Evolutionary conservation across 2,113 vertebrate genomes (phyloP).

Genomic region (Sisor rabdophorus): DNA sequence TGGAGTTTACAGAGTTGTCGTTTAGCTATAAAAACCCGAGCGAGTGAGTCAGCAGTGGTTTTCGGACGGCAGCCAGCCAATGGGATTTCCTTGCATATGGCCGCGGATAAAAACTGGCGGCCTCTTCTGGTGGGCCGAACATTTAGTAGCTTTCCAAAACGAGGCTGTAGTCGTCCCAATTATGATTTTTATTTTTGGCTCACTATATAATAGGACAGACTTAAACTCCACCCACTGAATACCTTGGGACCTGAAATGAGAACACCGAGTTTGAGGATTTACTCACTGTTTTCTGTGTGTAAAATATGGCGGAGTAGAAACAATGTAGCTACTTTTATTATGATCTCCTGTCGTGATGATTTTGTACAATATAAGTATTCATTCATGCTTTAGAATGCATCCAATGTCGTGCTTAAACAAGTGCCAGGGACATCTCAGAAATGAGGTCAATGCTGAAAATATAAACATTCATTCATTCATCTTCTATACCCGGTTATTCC

Average conservation of each 20-base stretch:
- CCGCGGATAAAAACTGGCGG: background rate
- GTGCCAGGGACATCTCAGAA: too few species aligned
- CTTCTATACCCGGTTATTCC: too few species aligned
- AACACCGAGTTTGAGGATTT: background rate
- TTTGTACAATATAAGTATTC: too few species aligned
- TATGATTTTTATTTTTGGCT: background rate
- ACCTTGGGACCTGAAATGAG: slow-evolving; percentile 21
- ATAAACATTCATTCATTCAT: too few species aligned
- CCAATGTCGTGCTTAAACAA: too few species aligned
- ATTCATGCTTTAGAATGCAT: too few species aligned
- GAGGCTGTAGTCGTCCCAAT: slow-evolving; percentile 1
- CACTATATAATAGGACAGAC: slow-evolving; percentile 8
- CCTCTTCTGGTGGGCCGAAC: background rate
- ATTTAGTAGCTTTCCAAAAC: background rate
- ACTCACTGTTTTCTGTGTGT: background rate
- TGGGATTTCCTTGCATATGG: background rate
- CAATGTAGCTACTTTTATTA: too few species aligned
- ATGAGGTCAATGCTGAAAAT: too few species aligned
- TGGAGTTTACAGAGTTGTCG: background rate
- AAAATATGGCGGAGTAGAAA: background rate
- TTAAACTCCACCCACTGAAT: background rate
- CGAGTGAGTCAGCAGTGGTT: background rate
- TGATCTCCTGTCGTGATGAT: too few species aligned
- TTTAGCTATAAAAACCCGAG: background rate
- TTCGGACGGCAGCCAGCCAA: background rate